Evolutionary conservation across 2,888 invertebrate genomes (phyloP).

Genomic region (Dendrolimus pini): DNA sequence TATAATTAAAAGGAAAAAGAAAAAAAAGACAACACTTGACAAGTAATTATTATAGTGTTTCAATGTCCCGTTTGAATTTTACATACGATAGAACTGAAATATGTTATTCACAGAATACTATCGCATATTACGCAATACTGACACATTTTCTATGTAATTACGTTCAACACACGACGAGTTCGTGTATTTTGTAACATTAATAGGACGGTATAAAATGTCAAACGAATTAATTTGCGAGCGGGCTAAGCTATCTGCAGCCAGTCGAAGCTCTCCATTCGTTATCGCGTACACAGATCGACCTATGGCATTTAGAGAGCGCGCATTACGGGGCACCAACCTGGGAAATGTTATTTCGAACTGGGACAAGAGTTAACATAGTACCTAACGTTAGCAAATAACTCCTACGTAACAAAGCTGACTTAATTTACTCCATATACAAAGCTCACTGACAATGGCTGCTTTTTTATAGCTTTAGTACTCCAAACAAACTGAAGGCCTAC

Average conservation of each 20-base stretch:
- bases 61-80: too few species aligned
- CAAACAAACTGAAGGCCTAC: too few species aligned
- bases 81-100: too few species aligned
- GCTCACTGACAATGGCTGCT: too few species aligned
- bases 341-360: constrained; percentile 42
- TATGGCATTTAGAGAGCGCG: constrained; percentile 44
- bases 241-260: constrained; percentile 10
- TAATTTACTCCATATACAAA: too few species aligned
- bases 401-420: too few species aligned
- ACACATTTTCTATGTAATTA: not conserved
- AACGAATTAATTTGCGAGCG: constrained; percentile 15
- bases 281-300: constrained; percentile 40
- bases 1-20: too few species aligned
- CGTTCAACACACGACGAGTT: not conserved
- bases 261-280: constrained; percentile 22
- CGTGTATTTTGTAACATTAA: not conserved
- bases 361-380: constrained; percentile 21
- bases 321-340: constrained; percentile 41
- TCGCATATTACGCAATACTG: not conserved
- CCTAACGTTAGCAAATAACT: constrained; percentile 16
- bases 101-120: too few species aligned
- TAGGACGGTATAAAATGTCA: constrained; percentile 2
- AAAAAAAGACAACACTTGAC: too few species aligned
- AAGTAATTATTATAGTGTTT: too few species aligned
- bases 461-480: too few species aligned